Conservation (phyloP, 2,797 vertebrate species). For the Crenuchus spilurus region DNA sequence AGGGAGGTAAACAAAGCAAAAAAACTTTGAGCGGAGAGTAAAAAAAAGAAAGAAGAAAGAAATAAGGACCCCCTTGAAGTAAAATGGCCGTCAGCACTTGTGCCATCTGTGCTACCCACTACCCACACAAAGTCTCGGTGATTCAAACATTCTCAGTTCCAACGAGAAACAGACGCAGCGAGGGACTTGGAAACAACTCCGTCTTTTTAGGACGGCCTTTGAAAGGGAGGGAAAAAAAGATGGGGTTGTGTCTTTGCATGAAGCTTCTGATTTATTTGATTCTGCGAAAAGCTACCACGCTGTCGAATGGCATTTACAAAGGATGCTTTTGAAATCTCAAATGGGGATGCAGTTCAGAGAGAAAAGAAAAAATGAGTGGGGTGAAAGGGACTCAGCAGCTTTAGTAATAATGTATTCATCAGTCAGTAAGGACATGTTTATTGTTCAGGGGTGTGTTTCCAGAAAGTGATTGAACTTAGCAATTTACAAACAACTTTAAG, state of each 20-base stretch:
- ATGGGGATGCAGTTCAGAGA: too few relatives aligned
- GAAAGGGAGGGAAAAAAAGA: background rate
- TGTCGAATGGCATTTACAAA: background rate
- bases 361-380: background rate
- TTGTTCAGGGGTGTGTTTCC: too few relatives aligned
- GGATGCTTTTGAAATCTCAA: background rate
- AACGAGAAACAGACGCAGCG: conserved; percentile 53
- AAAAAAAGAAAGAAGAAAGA: conserved; percentile 31
- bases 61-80: conserved; percentile 50
- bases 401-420: too few relatives aligned
- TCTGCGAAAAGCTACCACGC: background rate
- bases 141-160: conserved; percentile 32
- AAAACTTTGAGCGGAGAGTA: conserved; percentile 23
- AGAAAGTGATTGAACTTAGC: too few relatives aligned
- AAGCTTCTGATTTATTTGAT: background rate
- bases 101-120: conserved; percentile 46
- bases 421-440: too few relatives aligned
- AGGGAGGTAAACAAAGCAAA: conserved; percentile 39
- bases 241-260: background rate
- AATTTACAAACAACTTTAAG: too few relatives aligned
- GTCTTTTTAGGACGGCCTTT: conserved; percentile 40
- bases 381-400: too few relatives aligned
- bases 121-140: conserved; percentile 52
- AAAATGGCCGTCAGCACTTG: conserved; percentile 53
- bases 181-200: conserved; percentile 49